Evolutionary conservation across 2,888 invertebrate genomes (phyloP), one percentile per base, ranked within the genome.

Genomic region (Drosophila rubida): DNA sequence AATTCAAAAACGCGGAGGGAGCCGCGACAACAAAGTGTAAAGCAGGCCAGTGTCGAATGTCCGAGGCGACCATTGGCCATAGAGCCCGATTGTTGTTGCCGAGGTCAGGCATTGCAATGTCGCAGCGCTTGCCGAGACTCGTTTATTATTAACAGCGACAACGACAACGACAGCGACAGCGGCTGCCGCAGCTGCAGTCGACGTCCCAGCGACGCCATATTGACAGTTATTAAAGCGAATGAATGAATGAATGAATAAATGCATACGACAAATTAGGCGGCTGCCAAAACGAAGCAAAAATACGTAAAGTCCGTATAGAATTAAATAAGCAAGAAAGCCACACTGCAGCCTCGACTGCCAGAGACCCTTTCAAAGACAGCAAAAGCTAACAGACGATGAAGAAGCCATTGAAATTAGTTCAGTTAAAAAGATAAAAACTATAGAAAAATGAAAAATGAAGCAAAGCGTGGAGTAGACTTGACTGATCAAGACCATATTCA

Each of bases 101-200:
- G 68, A 66, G 71, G 75, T 80, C 77, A 65, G 57, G 75, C 64
- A 69, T 80, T 83, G 49, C 78, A 75, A 73, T 65, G 42, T 42
- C 27, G 41, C 9, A 9, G 9, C 27, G 3, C 27, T 50, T 44
- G 51, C 32, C 49, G 59, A 19, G 57, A 22, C 57, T 80, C 81
- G 46, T 84, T 78, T 61, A 84, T 81, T 84, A 80, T 84, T 84
- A 70, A 84, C 71, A 67, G 48, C 54, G 32, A 42, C 50, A 44
- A 44, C 45, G 2, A 30, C 57, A 11, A 13, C 35, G 19, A 19
- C 19, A 19, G 49, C 53, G 14, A 42, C 54, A 67, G 48, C 54
- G 32, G 46, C 50, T 44, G 48, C 44, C 2, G 35, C 57, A 9
- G 16, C 35, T 22, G 23, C 44, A 30, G 30, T 30, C 25, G 13